These are phyloP conservation scores for Ceratosolen solmsi DNA, from an alignment of 1,140 invertebrate genomes.

Conservation along the genomic window DNA sequence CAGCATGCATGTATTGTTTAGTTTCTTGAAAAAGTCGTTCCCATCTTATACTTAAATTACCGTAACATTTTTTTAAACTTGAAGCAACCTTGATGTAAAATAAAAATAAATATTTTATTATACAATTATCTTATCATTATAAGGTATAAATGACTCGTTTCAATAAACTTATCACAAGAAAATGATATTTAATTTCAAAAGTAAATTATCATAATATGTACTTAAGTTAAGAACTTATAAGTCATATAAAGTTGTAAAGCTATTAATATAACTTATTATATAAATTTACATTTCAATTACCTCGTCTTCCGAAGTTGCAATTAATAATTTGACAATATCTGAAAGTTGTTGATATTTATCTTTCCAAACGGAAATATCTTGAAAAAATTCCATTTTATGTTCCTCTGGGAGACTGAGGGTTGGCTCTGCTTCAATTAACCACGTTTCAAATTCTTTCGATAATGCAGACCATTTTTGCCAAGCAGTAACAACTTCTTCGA, in stretches of 20 bases:
- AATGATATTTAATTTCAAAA: too few relatives aligned
- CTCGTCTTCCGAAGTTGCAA: conserved; percentile 87
- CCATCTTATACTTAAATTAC: conserved; percentile 83
- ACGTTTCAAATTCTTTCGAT: conserved; percentile 83
- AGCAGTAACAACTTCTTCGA: conserved; percentile 90
- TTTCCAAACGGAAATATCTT: conserved; percentile 91
- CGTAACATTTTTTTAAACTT: conserved; percentile 84
- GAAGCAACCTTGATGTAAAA: conserved; percentile 81
- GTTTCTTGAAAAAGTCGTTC: conserved; percentile 87
- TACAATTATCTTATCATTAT: too few relatives aligned
- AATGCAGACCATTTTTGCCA: conserved; percentile 89
- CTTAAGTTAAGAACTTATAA: too few relatives aligned
- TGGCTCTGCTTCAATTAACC: conserved; percentile 86
- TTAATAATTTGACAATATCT: conserved; percentile 90
- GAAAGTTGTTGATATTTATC: conserved; percentile 88
- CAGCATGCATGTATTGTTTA: conserved; percentile 90
- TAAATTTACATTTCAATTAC: conserved; percentile 31
- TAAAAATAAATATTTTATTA: too few relatives aligned
- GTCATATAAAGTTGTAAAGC: too few relatives aligned
- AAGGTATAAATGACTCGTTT: too few relatives aligned
- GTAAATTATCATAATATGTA: too few relatives aligned
- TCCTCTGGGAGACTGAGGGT: conserved; percentile 86
- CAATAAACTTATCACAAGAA: too few relatives aligned
- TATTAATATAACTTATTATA: too few relatives aligned
- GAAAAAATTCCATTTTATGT: conserved; percentile 89